Evolutionary conservation across 2,888 invertebrate genomes (phyloP).

Genomic region (Pyrrhosoma nymphula): DNA sequence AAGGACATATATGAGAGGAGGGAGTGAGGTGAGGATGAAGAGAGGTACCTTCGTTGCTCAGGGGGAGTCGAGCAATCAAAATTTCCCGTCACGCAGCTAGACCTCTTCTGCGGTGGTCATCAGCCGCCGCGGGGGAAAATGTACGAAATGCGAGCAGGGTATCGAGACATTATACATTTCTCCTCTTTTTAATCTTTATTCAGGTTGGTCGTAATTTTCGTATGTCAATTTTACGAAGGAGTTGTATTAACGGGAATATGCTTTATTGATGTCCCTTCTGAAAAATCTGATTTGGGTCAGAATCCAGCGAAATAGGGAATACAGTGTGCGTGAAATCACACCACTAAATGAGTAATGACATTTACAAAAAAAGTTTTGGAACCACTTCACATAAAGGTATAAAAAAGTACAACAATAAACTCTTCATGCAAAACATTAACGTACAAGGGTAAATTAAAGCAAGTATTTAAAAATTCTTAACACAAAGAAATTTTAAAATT

Average conservation of each 20-base stretch:
- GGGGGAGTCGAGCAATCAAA: slow-evolving; percentile 50
- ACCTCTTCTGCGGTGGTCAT: background rate
- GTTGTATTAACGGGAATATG: background rate
- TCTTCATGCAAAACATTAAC: too few relatives aligned
- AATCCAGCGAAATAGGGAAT: background rate
- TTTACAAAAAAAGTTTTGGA: background rate
- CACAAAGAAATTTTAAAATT: too few relatives aligned
- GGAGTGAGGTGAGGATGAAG: background rate
- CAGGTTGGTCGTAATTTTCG: background rate
- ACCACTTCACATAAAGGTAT: background rate
- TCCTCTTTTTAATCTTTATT: background rate
- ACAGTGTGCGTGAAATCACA: background rate
- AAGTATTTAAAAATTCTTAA: too few relatives aligned
- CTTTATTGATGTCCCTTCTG: background rate
- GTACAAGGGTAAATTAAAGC: too few relatives aligned
- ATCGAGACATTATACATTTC: background rate
- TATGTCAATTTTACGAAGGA: background rate
- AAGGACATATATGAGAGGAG: background rate
- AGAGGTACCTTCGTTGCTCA: slow-evolving; percentile 27
- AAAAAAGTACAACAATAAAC: too few relatives aligned
- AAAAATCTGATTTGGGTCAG: background rate
- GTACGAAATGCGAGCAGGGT: background rate
- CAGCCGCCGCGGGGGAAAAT: background rate
- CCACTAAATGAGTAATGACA: background rate
- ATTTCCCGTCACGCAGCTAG: slow-evolving; percentile 57